phyloP scores from a whole-genome alignment of 2,888 invertebrate species.

The Troides helena region DNA sequence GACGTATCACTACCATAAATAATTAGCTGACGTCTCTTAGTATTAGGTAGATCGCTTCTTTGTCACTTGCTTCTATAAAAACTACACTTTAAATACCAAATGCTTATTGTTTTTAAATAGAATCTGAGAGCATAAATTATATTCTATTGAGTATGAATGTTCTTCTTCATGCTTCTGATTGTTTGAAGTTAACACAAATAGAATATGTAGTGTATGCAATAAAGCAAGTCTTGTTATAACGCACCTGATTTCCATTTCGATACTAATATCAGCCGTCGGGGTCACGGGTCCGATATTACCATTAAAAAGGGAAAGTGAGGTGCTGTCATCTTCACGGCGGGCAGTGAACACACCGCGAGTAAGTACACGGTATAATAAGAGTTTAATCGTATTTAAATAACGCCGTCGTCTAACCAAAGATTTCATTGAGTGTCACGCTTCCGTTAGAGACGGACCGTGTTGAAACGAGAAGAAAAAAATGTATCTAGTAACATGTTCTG shows the following conservation, averaged over 20 bases:
- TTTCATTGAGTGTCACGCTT: constrained; percentile 24
- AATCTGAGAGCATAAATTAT: no score
- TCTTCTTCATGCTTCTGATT: no score
- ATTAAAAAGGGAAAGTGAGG: constrained; percentile 15
- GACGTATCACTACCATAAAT: no score
- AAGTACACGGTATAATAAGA: constrained; percentile 4
- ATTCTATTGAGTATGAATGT: no score
- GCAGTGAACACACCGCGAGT: constrained; percentile 1
- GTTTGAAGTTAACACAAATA: no score
- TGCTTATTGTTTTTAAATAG: no score
- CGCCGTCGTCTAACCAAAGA: background rate
- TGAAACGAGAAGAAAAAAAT: background rate
- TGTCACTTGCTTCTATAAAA: no score
- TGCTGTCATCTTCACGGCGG: background rate
- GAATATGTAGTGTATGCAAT: no score
- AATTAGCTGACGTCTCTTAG: no score
- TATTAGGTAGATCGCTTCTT: no score
- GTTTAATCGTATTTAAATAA: constrained; percentile 20
- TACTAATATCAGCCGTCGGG: background rate
- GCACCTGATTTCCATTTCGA: background rate
- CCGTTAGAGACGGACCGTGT: constrained; percentile 18
- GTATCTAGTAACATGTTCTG: constrained; percentile 28
- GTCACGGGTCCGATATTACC: background rate
- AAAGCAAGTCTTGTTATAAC: background rate
- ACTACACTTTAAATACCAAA: no score